phyloP scores from a whole-genome alignment of 2,888 invertebrate species.

The Fragum fragum region DNA sequence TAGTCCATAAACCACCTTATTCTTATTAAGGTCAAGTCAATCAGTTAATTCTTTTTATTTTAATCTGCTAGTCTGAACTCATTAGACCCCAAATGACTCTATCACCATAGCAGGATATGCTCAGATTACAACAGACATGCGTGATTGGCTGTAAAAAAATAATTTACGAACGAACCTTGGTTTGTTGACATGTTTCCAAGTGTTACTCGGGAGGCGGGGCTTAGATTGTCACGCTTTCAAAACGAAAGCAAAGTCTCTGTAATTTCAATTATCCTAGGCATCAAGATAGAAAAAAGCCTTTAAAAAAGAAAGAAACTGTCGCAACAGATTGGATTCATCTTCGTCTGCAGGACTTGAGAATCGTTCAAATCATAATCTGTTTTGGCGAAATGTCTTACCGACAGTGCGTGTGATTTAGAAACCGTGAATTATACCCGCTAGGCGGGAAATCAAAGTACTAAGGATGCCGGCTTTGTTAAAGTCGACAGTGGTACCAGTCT shows the following conservation, averaged over 20 bases:
- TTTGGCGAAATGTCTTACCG: no score
- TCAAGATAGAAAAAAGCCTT: no score
- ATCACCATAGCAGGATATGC: constrained; percentile 70
- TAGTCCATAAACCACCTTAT: constrained; percentile 29
- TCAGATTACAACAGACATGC: constrained; percentile 50
- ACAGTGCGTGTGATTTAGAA: no score
- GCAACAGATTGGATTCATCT: no score
- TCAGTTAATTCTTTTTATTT: constrained; percentile 22
- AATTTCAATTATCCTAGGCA: no score
- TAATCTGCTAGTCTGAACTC: constrained; percentile 38
- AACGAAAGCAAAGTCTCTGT: neutral
- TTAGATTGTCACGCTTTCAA: neutral
- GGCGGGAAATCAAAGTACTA: no score
- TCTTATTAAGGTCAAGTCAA: constrained; percentile 32
- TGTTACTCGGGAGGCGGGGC: constrained; percentile 52
- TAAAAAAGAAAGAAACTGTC: no score
- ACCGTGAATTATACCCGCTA: no score
- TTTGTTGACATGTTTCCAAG: constrained; percentile 69
- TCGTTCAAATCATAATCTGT: no score
- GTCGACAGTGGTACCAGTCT: no score
- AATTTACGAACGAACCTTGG: constrained; percentile 43
- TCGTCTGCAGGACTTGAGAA: no score
- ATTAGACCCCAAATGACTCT: constrained; percentile 48
- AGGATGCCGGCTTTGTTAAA: no score
- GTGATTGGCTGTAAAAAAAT: constrained; percentile 29